These are phyloP conservation scores for Gila robusta DNA, from an alignment of 2,797 vertebrate species.

Conservation along the genomic window DNA sequence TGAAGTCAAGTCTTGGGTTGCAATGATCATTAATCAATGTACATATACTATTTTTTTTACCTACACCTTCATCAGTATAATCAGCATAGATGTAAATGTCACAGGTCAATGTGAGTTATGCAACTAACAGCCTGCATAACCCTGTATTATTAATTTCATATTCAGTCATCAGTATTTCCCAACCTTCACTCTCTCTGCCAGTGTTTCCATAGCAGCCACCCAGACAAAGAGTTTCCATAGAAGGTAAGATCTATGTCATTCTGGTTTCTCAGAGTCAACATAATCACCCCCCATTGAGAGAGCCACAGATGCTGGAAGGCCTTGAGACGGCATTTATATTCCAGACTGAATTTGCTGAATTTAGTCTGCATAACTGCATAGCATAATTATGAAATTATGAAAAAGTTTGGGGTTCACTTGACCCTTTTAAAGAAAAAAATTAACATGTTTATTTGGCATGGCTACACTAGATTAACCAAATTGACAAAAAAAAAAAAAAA, in stretches of 20 bases:
- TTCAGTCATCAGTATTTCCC: conserved; percentile 4
- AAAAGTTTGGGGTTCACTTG: neutral
- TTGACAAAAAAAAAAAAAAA: neutral
- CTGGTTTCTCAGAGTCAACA: conserved; percentile 87
- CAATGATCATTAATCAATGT: conserved; percentile 13
- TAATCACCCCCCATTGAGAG: conserved; percentile 77
- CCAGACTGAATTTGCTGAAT: neutral
- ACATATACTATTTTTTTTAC: neutral
- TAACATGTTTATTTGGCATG: neutral
- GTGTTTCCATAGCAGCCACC: conserved; percentile 93
- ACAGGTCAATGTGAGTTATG: neutral
- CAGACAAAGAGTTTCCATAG: conserved; percentile 86
- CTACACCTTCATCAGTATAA: neutral
- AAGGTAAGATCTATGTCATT: conserved; percentile 91
- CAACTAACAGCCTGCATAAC: neutral
- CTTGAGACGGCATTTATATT: neutral
- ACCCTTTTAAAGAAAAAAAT: neutral
- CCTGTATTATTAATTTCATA: neutral
- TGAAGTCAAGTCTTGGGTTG: neutral
- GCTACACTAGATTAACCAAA: neutral
- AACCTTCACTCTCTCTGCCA: conserved; percentile 90
- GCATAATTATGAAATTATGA: neutral
- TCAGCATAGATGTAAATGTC: neutral
- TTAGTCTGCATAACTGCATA: neutral
- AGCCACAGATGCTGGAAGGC: neutral